phyloP scores from a whole-genome alignment of 2,797 vertebrate genomes.

The Esox lucius region DNA sequence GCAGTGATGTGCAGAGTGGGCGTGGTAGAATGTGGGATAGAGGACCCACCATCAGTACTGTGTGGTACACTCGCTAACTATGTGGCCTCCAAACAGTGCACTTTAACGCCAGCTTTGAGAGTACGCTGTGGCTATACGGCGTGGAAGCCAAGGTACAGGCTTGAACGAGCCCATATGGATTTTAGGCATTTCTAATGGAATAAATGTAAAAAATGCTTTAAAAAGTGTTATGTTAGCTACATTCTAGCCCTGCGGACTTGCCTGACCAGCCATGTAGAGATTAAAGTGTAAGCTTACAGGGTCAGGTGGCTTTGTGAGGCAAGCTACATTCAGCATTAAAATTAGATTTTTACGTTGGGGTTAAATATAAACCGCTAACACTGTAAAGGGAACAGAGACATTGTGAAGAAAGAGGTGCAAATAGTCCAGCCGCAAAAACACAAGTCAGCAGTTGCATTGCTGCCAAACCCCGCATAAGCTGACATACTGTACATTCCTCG shows the following conservation, averaged over 20 bases:
- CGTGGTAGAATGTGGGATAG: slow-evolving; percentile 42
- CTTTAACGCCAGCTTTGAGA: not conserved
- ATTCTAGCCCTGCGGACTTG: too few species aligned
- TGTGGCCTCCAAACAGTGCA: not conserved
- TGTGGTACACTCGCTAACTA: slow-evolving; percentile 1
- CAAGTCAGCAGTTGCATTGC: not conserved
- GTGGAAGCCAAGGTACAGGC: not conserved
- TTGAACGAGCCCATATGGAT: not conserved
- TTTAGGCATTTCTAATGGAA: too few species aligned
- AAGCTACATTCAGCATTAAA: slow-evolving; percentile 5
- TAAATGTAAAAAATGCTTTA: too few species aligned
- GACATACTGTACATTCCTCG: not conserved
- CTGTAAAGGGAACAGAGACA: slow-evolving; percentile 12
- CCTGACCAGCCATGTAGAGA: too few species aligned
- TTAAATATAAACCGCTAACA: slow-evolving; percentile 13
- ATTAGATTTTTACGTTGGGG: too few species aligned
- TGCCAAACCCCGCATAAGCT: slow-evolving; percentile 9
- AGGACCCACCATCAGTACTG: slow-evolving; percentile 17
- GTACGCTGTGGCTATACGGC: not conserved
- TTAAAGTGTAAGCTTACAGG: too few species aligned
- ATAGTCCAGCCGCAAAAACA: slow-evolving; percentile 25
- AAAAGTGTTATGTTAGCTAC: too few species aligned
- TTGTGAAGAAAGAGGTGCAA: slow-evolving; percentile 12
- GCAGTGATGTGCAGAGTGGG: slow-evolving; percentile 48
- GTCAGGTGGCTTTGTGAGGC: too few species aligned